These are phyloP conservation scores for Tethea ocularis DNA, from an alignment of 2,888 invertebrate species.

Conservation along the genomic window DNA sequence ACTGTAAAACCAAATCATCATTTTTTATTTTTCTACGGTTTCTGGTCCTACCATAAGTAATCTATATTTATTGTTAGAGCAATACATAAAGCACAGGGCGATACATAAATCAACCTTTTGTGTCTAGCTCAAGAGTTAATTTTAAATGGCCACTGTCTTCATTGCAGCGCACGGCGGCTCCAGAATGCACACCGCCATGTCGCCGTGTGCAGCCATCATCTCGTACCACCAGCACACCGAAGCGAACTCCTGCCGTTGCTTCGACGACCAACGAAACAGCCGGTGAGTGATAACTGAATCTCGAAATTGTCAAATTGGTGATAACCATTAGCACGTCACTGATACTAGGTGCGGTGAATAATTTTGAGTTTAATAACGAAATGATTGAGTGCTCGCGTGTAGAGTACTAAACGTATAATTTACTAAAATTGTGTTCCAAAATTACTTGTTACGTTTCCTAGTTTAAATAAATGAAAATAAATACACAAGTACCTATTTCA, in stretches of 20 bases:
- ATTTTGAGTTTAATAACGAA: background rate
- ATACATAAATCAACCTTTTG: too few species aligned
- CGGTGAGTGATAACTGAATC: slow-evolving; percentile 54
- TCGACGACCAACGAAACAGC: slow-evolving; percentile 44
- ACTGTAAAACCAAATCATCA: too few species aligned
- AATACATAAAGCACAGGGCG: too few species aligned
- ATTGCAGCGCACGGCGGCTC: slow-evolving; percentile 62
- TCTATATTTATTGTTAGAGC: too few species aligned
- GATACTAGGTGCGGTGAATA: background rate
- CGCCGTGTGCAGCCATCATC: slow-evolving; percentile 67
- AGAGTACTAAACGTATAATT: background rate
- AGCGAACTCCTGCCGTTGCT: slow-evolving; percentile 45
- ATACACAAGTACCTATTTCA: background rate
- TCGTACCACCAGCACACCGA: slow-evolving; percentile 57
- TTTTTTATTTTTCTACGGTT: too few species aligned
- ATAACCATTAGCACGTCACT: background rate
- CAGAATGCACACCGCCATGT: slow-evolving; percentile 74
- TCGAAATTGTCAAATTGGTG: too few species aligned
- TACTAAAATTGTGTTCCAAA: background rate
- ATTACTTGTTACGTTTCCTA: background rate
- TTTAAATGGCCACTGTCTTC: slow-evolving; percentile 11
- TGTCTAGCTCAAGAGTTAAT: too few species aligned
- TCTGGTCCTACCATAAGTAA: too few species aligned
- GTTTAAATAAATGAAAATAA: background rate
- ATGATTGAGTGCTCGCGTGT: background rate